Evolutionary conservation across 2,113 vertebrate species (phyloP), one percentile per base, ranked within the genome.

Genomic region (Delphinus delphis): DNA sequence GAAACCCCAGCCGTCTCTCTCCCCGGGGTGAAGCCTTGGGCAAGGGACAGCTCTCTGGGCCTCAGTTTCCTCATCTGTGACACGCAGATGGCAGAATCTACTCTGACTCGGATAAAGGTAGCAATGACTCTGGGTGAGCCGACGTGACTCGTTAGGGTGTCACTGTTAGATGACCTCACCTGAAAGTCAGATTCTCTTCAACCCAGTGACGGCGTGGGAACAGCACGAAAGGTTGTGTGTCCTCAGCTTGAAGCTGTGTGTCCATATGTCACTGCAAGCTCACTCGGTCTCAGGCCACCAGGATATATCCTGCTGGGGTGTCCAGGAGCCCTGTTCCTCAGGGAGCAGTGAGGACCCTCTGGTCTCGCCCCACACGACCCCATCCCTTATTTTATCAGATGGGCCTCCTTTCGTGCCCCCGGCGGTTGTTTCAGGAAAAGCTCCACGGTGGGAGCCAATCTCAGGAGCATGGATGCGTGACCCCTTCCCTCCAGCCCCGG

Each of bases 391-490:
- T 60, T 50, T 33, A 8, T 18, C 58, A 6, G 23, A 80, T 5
- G 17, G 31, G 7, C 10, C 63, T 79, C 47, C 2, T 74, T 77
- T 6, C 3, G 28, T 1, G 3, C n/a, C 14, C 1, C 2, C 2
- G 14, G 13, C n/a, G 0, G 50, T 50, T 3, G 18, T 50, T 73
- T 60, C 2, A 1, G 70, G 58, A 12, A 6, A 44, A 73, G n/a
- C 80, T 44, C 33, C 17, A 0, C 0, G 0, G 21, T 17, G 33
- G 47, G 65, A 50, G 20, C 55, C 1, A 0, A 6, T 89, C n/a
- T 76, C 25, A 0, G 18, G 36, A 17, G 17, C 9, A 4, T 41
- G 71, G 55, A 17, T 1, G 3, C 0, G 0, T 13, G 38, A 21
- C 18, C 17, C 41, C 28, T 10, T 8, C 20, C 44, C 12, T 28